These are phyloP conservation scores for Deilephila elpenor DNA, from an alignment of 2,888 invertebrate species.

Conservation along the genomic window DNA sequence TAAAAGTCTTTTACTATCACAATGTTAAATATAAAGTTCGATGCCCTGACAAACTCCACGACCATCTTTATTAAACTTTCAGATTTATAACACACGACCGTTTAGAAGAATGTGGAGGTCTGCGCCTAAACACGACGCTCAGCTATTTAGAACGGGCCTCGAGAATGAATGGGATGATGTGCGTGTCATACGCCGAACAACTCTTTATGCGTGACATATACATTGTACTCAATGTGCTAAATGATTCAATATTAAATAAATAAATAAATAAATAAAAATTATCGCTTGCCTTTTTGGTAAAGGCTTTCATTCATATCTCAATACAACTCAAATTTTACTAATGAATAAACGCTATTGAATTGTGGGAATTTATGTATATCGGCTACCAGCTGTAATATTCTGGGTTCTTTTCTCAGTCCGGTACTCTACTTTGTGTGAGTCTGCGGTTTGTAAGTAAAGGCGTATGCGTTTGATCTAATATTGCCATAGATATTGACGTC, in stretches of 20 bases:
- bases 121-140: slow-evolving; percentile 1
- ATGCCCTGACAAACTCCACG: neutral
- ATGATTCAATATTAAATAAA: neutral
- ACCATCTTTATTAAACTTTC: neutral
- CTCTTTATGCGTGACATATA: slow-evolving; percentile 10
- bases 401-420: no score
- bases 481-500: no score
- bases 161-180: neutral
- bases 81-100: neutral
- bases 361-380: no score
- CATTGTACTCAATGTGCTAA: neutral
- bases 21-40: neutral
- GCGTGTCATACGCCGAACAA: neutral
- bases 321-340: no score
- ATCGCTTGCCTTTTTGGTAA: neutral
- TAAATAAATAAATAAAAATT: no score
- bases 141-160: slow-evolving; percentile 20
- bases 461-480: no score
- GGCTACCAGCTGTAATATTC: no score
- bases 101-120: neutral
- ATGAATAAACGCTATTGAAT: no score
- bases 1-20: neutral
- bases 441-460: neutral
- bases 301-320: no score
- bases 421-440: no score